Base-by-base conservation (phyloP, 2,888 invertebrate genomes). In the Leuctra nigra region DNA sequence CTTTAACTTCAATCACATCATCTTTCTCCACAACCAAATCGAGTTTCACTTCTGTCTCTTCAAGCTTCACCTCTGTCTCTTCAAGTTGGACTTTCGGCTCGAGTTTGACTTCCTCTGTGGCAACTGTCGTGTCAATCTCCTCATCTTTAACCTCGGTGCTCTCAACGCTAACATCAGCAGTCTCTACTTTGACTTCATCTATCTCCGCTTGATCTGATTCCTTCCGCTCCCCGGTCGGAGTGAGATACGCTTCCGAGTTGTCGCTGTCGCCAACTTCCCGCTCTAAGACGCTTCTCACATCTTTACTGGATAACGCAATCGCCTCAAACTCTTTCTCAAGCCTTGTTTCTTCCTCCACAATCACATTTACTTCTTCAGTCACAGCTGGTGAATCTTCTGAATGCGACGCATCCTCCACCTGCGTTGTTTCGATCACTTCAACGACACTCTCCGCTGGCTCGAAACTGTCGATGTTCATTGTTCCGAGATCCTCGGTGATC, bases 161-260 rank as follows among this genome's bases (percentile, higher is more conserved):
- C 68, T 69, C 68, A 61, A 66, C 67, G 77, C 29, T 29, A 11
- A 29, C 11, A n/a, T 44, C 44, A 1, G 22, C 44, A 23, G 44
- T 44, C 68, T 84, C 84, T n/a, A n/a, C n/a, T n/a, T n/a, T n/a
- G n/a, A n/a, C n/a, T n/a, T n/a, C n/a, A n/a, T n/a, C n/a, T n/a
- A n/a, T n/a, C n/a, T n/a, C n/a, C n/a, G n/a, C n/a, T n/a, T n/a
- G n/a, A n/a, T n/a, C n/a, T n/a, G n/a, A n/a, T n/a, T n/a, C n/a
- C n/a, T n/a, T n/a, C n/a, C n/a, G n/a, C n/a, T n/a, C n/a, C n/a
- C n/a, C n/a, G 38, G 82, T 83, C 20, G 84, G 84, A 50, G 84
- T 84, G 60, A 83, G 70, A 66, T 84, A 84, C 58, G 82, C 74
- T 66, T 86, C 85, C 48, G 84, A 84, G 61, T 80, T 77, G 68